Base-by-base conservation (phyloP, 2,113 vertebrate genomes). In the Lanius ludovicianus region DNA sequence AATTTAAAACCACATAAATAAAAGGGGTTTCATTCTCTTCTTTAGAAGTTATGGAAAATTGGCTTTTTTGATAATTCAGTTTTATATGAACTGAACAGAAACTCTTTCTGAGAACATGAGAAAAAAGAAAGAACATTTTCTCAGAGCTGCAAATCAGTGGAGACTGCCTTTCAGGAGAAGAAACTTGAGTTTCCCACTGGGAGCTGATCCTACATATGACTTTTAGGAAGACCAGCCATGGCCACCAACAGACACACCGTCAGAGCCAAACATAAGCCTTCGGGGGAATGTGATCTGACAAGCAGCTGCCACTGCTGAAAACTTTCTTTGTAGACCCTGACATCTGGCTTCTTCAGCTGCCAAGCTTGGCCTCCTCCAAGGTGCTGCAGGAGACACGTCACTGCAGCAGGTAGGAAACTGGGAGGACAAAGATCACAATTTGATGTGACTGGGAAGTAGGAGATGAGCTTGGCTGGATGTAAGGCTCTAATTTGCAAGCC, bases 241-340 rank as follows among this genome's bases (percentile, higher is more conserved):
- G 87, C 82, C 89, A 96, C 75, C 90, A 75, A 83, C 80, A 96
- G 75, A 85, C 74, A 47, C 23, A 33, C 27, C 1, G 0, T 76
- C 60, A 90, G 86, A 93, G 85, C 92, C 84, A 95, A 83, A 60
- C 1, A 2, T 25, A 75, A 71, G 47, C 73, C 70, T 79, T 25
- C 0, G 1, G 74, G 47, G 16, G 74, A 85, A 56, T 0, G 6
- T 62, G 69, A 94, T 84, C 64, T 89, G 90, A 95, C 67, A 87
- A 91, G 59, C 87, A 96, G 85, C 88, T 97, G 95, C 90, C 81
- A 70, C 92, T 94, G 68, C 81, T 91, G 91, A 75, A 94, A 93
- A 69, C 86, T 89, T 78, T 39, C 57, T 93, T 89, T 90, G 81
- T 57, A 91, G 78, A 75, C 47, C 33, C 44, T 95, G 80, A 94